Evolutionary conservation across 2,797 vertebrate species (phyloP).

Genomic region (Oreortyx pictus): DNA sequence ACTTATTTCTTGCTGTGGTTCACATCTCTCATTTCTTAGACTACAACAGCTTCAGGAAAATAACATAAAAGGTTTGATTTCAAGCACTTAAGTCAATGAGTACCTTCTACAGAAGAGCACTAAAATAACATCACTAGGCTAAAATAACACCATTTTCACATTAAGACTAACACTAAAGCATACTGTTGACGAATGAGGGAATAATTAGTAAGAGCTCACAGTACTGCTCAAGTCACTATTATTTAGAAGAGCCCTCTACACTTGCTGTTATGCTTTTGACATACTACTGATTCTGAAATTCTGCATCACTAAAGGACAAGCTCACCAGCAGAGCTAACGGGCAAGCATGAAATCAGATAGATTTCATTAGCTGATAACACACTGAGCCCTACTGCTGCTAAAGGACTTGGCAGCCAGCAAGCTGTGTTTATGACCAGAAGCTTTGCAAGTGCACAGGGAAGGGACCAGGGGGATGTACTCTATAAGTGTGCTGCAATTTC

Average conservation of each 20-base stretch:
- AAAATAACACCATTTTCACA: conserved; percentile 35
- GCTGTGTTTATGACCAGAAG: neutral
- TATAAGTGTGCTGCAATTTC: neutral
- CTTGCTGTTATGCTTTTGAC: conserved; percentile 36
- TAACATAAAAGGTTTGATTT: conserved; percentile 67
- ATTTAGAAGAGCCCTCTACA: conserved; percentile 51
- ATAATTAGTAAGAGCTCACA: conserved; percentile 53
- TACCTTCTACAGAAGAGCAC: conserved; percentile 63
- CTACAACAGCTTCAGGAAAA: conserved; percentile 56
- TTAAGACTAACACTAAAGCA: conserved; percentile 56
- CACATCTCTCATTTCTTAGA: neutral
- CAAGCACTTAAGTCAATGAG: conserved; percentile 73
- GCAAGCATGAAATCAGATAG: neutral
- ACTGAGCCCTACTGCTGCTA: neutral
- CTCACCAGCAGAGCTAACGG: neutral
- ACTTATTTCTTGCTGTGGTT: conserved; percentile 32
- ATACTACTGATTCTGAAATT: conserved; percentile 6
- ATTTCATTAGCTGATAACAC: conserved; percentile 18
- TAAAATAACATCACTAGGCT: conserved; percentile 68
- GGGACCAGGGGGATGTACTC: neutral
- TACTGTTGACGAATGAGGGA: conserved; percentile 60
- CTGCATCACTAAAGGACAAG: neutral
- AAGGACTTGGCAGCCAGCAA: neutral
- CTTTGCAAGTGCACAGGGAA: neutral
- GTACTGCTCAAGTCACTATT: conserved; percentile 46